A percentile compares a stretch with the other conserved stretches of the same genome.
Conservation (phyloP, 35 echinoderm and acorn worm species). For the Eucidaris tribuloides region DNA sequence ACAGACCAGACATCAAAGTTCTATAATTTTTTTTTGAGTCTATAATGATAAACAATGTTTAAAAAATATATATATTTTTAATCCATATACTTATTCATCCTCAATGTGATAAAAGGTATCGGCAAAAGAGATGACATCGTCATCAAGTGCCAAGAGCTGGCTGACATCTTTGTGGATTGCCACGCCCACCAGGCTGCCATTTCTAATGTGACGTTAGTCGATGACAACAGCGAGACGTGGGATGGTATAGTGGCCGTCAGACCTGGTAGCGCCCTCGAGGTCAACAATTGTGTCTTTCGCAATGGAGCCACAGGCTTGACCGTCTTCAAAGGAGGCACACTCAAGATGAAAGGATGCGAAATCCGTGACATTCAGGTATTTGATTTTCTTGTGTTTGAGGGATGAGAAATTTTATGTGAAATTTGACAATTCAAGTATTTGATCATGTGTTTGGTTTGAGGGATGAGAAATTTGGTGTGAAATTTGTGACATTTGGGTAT, state of each 20-base stretch:
- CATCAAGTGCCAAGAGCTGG: neutral
- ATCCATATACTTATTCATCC: too few species aligned
- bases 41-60: too few species aligned
- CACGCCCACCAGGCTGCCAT: neutral
- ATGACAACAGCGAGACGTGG: neutral
- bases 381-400: neutral
- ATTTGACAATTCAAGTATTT: neutral
- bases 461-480: neutral
- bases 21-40: too few species aligned
- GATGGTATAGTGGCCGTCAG: slow-evolving; percentile 6
- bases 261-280: neutral
- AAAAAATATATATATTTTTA: too few species aligned
- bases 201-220: neutral
- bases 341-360: slow-evolving; percentile 4
- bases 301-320: slow-evolving; percentile 1
- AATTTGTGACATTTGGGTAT: too few species aligned
- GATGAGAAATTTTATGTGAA: neutral
- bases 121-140: neutral
- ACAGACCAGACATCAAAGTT: too few species aligned
- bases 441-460: neutral
- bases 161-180: slow-evolving; percentile 23
- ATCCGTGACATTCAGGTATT: slow-evolving; percentile 1
- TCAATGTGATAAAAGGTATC: too few species aligned
- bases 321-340: slow-evolving; percentile 1
- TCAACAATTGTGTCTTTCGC: neutral